A percentile compares a stretch with the other conserved stretches of the same genome.
These are phyloP conservation scores for Bombus pascuorum DNA, from an alignment of 1,140 invertebrate species.

Conservation along the genomic window DNA sequence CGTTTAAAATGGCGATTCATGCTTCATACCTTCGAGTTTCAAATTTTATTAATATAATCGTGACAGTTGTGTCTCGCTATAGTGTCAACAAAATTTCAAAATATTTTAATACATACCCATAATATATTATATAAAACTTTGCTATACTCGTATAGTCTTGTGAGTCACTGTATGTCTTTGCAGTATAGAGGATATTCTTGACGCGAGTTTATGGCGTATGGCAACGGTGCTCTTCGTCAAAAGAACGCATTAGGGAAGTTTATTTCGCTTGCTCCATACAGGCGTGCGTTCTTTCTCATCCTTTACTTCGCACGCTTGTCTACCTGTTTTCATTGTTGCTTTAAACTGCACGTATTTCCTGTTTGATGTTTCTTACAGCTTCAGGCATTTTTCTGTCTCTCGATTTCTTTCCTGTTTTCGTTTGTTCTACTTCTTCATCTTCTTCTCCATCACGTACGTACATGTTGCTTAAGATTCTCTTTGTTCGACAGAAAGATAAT, in stretches of 20 bases:
- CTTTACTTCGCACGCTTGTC: conserved; percentile 6
- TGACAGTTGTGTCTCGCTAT: not conserved
- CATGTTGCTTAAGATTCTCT: not conserved
- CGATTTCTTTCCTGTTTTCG: not conserved
- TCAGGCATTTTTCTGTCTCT: not conserved
- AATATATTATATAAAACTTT: too few relatives aligned
- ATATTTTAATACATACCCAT: too few relatives aligned
- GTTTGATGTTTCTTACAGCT: not conserved
- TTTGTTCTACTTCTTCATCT: not conserved
- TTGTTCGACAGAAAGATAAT: not conserved
- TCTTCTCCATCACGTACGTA: too few relatives aligned
- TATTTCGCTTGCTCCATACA: not conserved
- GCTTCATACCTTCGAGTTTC: not conserved
- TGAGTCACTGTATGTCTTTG: not conserved
- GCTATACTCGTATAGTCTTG: not conserved
- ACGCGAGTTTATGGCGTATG: not conserved
- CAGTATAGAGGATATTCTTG: not conserved
- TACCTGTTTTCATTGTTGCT: not conserved
- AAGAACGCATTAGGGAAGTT: conserved; percentile 10
- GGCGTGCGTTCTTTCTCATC: not conserved
- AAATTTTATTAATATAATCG: not conserved
- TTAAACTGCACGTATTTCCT: not conserved
- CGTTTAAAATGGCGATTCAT: not conserved
- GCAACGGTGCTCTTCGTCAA: conserved; percentile 22
- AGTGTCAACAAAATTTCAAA: too few relatives aligned